Conservation (phyloP, 2,888 invertebrate genomes). For the Macrostomum cliftonense region DNA sequence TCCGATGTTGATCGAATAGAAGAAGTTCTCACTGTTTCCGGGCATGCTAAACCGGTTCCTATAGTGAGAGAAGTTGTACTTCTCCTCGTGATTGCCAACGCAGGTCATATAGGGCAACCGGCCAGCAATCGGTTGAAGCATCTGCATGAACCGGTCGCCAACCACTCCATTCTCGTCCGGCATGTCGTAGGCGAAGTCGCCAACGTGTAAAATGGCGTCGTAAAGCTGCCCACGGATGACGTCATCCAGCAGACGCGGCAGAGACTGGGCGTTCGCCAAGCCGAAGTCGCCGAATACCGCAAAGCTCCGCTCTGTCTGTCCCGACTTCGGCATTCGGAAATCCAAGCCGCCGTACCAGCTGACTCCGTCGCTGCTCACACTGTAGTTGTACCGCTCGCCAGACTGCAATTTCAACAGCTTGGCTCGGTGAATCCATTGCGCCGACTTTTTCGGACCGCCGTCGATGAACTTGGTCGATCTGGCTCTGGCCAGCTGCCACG, state of each 20-base stretch:
- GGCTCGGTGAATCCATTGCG: background rate
- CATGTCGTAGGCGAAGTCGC: conserved; percentile 21
- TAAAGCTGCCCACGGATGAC: conserved; percentile 16
- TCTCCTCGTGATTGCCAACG: conserved; percentile 22
- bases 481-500: background rate
- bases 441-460: background rate
- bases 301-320: conserved; percentile 12
- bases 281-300: conserved; percentile 22
- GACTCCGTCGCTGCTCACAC: background rate
- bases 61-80: too few species aligned
- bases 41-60: too few species aligned
- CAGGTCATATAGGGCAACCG: conserved; percentile 22
- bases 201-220: conserved; percentile 20
- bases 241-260: conserved; percentile 13
- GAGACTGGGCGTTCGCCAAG: conserved; percentile 14
- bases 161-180: conserved; percentile 17
- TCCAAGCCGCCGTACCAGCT: conserved; percentile 4
- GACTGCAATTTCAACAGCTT: background rate
- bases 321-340: conserved; percentile 3
- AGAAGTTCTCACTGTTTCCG: conserved; percentile 26
- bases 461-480: background rate
- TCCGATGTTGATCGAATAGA: conserved; percentile 70
- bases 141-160: conserved; percentile 20
- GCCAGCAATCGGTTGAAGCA: conserved; percentile 18
- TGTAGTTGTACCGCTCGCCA: background rate